Conservation (phyloP, 2,888 invertebrate species). For the Dryomyza anilis region DNA sequence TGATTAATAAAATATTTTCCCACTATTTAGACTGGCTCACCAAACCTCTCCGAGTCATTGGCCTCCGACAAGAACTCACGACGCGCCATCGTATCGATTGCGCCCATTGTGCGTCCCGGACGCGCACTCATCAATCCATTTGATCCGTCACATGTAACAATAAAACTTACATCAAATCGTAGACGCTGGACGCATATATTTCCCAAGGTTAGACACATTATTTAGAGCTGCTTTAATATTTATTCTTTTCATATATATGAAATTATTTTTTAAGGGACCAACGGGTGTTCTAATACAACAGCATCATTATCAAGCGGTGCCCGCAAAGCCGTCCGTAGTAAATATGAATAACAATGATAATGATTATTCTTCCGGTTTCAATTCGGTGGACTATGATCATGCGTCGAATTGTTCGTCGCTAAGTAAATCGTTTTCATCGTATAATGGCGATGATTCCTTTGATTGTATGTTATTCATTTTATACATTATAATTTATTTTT, state of each 20-base stretch:
- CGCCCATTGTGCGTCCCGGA: conserved; percentile 73
- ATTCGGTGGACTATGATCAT: conserved; percentile 54
- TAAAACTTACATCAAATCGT: conserved; percentile 92
- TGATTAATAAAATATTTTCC: not conserved
- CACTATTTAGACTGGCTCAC: conserved; percentile 47
- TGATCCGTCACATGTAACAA: conserved; percentile 95
- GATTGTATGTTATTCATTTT: conserved; percentile 47
- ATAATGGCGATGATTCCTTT: conserved; percentile 44
- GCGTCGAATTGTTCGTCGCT: conserved; percentile 52
- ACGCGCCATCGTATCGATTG: conserved; percentile 60
- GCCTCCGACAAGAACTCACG: conserved; percentile 57
- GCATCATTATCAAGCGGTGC: conserved; percentile 89
- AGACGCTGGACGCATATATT: conserved; percentile 99
- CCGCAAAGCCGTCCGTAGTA: conserved; percentile 55
- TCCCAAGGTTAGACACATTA: conserved; percentile 67
- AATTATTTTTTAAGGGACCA: conserved; percentile 73
- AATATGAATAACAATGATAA: conserved; percentile 46
- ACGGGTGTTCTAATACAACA: conserved; percentile 90
- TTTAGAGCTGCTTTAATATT: conserved; percentile 4
- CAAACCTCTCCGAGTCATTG: conserved; percentile 56
- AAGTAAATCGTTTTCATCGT: conserved; percentile 46
- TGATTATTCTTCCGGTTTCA: conserved; percentile 47
- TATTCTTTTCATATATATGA: too few species aligned
- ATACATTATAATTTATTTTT: not conserved
- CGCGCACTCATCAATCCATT: conserved; percentile 95